Evolutionary conservation across 2,888 invertebrate genomes (phyloP), one percentile per base, ranked within the genome.

Genomic region (Tetanocera ferruginea): DNA sequence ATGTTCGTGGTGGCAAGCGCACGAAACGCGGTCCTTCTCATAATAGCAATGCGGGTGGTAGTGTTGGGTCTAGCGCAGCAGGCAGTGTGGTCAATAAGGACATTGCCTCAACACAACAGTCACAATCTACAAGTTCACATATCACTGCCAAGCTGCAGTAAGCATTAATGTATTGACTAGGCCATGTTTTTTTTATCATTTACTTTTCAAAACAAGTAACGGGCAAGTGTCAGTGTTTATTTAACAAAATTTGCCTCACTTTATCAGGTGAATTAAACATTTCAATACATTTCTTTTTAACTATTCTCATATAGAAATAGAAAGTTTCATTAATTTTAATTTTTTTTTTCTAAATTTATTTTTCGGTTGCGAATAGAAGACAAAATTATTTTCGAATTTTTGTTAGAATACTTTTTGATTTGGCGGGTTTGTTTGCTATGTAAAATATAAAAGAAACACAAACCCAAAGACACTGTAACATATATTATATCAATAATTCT

Each of bases 71-170:
- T 34, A 19, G 82, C 31, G 67, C 77, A 11, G 19, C n/a, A 19
- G 67, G 67, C 9, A 19, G 69, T 25, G 28, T 19, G 14, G 23
- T 34, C 8, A 37, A 64, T 14, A 31, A 28, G 5, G 51, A 34
- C 72, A 37, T 23, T 11, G 74, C 23, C 23, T 60, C 72, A 11
- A 31, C 64, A 25, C 74, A 72, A 71, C 83, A 69, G 80, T 80
- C 81, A 77, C 83, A 81, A 80, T 74, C 73, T 52, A 74, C 81
- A 79, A 81, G 66, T 80, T 81, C 83, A 81, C 83, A 83, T 80
- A 82, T 83, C 81, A 57, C 83, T 81, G 81, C 81, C 8, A 84
- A 84, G 74, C 81, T 82, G 77, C 83, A 84, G 82, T 82, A 80
- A 78, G 79, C 25, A 52, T 34, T 25, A 67, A 28, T 11, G 4